These are phyloP conservation scores for Eidolon dupreanum DNA, from an alignment of 2,797 vertebrate species.

Conservation along the genomic window DNA sequence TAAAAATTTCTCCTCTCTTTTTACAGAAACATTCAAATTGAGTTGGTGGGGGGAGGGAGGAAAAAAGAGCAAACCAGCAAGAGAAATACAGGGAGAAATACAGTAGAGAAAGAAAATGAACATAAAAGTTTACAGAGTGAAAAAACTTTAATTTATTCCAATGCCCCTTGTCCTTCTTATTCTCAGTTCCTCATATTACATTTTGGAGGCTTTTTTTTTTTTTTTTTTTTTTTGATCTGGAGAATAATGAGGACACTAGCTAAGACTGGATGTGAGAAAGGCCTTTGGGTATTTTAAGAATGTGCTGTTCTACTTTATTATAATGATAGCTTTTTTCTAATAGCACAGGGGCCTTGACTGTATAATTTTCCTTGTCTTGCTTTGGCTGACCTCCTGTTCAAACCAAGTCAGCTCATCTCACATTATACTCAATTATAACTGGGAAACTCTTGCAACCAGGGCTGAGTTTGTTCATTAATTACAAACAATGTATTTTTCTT, in stretches of 20 bases:
- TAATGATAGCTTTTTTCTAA: conserved; percentile 36
- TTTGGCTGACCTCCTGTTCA: not conserved
- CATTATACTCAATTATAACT: not conserved
- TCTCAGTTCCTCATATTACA: not conserved
- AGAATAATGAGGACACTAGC: conserved; percentile 43
- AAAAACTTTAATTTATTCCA: conserved; percentile 11
- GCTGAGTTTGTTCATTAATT: not conserved
- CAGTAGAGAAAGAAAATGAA: not conserved
- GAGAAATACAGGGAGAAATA: not conserved
- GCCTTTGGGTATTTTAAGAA: conserved; percentile 1
- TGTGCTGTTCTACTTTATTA: conserved; percentile 20
- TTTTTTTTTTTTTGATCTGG: conserved; percentile 39
- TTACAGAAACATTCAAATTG: not conserved
- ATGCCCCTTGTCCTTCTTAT: not conserved
- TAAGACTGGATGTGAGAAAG: conserved; percentile 31
- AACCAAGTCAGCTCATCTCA: not conserved
- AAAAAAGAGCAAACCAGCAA: rapidly evolving
- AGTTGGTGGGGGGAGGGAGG: not conserved
- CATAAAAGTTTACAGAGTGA: not conserved
- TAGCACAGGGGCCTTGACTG: not conserved
- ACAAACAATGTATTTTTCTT: not conserved
- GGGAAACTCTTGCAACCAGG: not conserved
- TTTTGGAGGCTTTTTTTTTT: not conserved
- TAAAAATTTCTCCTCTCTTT: not conserved
- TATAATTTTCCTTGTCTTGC: conserved; percentile 39